phyloP scores from a whole-genome alignment of 2,113 vertebrate species.

The Caretta caretta region DNA sequence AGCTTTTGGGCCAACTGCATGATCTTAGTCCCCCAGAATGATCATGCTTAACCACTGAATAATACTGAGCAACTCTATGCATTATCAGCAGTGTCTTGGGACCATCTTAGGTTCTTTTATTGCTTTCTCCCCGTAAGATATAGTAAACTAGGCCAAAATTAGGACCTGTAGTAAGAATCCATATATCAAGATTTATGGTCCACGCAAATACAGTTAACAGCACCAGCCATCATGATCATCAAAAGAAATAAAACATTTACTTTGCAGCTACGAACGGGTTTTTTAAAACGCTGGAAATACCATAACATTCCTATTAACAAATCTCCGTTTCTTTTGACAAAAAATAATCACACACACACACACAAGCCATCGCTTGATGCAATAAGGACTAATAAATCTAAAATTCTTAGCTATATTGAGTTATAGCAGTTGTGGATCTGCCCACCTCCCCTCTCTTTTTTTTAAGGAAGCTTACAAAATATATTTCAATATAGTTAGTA shows the following conservation, averaged over 20 bases:
- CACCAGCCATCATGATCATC: background rate
- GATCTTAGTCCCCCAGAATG: rapidly evolving
- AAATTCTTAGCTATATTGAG: background rate
- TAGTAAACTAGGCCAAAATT: background rate
- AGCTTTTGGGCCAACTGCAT: background rate
- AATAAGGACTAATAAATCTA: background rate
- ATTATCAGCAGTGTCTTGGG: background rate
- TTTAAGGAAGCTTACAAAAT: background rate
- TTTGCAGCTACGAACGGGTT: background rate
- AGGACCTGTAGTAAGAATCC: background rate
- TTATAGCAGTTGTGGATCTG: background rate
- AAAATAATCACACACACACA: background rate
- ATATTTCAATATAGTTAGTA: background rate
- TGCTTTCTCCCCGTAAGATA: background rate
- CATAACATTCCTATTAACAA: background rate
- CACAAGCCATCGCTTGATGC: background rate
- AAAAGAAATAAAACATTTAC: background rate
- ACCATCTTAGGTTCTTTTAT: background rate
- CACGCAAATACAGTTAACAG: background rate
- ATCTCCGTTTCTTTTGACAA: background rate
- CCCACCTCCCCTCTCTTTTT: rapidly evolving
- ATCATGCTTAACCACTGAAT: background rate
- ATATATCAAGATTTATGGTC: background rate
- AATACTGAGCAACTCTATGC: background rate
- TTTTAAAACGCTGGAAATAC: background rate